A percentile compares a stretch with the other conserved stretches of the same genome.
Evolutionary conservation across 2,113 vertebrate species (phyloP).

Genomic region (Ia io): DNA sequence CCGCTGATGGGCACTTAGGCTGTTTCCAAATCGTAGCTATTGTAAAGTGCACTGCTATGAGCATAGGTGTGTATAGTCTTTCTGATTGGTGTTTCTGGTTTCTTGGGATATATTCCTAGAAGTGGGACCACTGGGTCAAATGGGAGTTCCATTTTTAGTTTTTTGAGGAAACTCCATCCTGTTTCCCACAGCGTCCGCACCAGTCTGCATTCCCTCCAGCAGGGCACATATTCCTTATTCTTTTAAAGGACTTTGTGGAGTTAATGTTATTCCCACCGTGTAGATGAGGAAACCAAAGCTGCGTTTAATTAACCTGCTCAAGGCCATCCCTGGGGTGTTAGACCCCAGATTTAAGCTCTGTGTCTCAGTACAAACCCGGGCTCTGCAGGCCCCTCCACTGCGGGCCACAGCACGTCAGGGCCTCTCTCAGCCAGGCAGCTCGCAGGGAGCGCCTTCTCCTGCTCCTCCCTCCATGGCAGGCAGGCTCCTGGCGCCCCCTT

Average conservation of each 20-base stretch:
- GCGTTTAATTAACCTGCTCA: background rate
- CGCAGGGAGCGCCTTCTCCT: background rate
- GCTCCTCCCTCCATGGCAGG: background rate
- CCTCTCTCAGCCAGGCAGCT: background rate
- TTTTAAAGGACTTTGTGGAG: background rate
- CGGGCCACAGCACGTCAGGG: background rate
- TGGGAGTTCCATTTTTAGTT: no score
- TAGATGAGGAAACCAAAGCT: slow-evolving; percentile 1
- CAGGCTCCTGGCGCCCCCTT: background rate
- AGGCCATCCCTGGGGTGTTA: background rate
- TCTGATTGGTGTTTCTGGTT: no score
- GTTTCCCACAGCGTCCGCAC: no score
- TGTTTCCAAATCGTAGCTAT: no score
- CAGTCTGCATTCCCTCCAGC: no score
- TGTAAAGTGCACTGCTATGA: fast-evolving
- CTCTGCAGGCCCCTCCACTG: background rate
- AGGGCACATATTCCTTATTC: background rate
- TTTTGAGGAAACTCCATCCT: no score
- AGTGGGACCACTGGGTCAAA: no score
- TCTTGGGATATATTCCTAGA: no score
- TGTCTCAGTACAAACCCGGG: background rate
- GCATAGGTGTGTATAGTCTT: no score
- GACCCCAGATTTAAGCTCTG: background rate
- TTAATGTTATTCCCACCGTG: background rate
- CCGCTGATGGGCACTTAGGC: no score